These are phyloP conservation scores for Ophion slaviceki DNA, from an alignment of 2,888 invertebrate genomes.

Conservation along the genomic window DNA sequence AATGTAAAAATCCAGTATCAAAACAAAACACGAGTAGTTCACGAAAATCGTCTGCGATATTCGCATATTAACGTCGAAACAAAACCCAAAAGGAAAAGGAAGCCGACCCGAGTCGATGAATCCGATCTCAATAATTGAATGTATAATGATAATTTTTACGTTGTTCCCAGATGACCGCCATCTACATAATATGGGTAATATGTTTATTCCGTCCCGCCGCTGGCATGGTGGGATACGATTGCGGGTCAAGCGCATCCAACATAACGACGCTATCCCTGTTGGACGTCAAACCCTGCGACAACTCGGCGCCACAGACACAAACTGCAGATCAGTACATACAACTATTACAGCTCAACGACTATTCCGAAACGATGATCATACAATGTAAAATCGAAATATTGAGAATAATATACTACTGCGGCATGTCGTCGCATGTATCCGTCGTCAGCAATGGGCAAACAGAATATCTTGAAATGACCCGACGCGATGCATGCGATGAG, in stretches of 20 bases:
- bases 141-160: too few species aligned
- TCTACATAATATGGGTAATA: too few species aligned
- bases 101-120: not conserved
- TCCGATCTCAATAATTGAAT: not conserved
- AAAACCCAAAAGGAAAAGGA: not conserved
- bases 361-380: not conserved
- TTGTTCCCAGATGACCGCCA: too few species aligned
- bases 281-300: not conserved
- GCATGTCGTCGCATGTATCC: slow-evolving; percentile 18
- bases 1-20: too few species aligned
- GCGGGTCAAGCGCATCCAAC: too few species aligned
- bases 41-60: not conserved
- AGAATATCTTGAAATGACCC: not conserved
- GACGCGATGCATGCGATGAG: not conserved
- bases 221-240: too few species aligned
- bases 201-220: too few species aligned
- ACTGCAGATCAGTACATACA: not conserved
- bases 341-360: slow-evolving; percentile 29
- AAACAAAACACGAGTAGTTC: too few species aligned
- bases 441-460: not conserved
- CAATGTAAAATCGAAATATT: slow-evolving; percentile 28
- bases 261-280: too few species aligned
- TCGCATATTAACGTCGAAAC: not conserved
- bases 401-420: not conserved
- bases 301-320: too few species aligned